Base-by-base conservation (phyloP, 1,140 invertebrate species). In the Hetaerina americana region DNA sequence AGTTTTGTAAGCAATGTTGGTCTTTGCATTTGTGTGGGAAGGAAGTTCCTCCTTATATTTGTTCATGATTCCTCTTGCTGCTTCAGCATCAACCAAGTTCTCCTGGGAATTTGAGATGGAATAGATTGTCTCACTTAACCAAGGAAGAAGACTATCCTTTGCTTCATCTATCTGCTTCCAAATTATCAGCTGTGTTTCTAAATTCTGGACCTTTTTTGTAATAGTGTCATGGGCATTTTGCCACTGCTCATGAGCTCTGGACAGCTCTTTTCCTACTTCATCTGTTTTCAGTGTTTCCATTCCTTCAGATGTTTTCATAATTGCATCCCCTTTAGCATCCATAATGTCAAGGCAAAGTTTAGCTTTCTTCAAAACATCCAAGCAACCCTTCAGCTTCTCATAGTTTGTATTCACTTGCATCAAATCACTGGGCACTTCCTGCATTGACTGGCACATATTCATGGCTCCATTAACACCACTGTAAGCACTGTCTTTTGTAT, bases 161-260 rank as follows among this genome's bases (percentile, higher is more conserved):
- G 89, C 87, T 73, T 93, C 90, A 71, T 94, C 90, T 5, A 97
- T 91, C 79, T 96, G 93, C 75, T 93, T 92, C 94, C 94, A 96
- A 68, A 96, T 90, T 5, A 93, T 89, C 0, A 91, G 82, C 79
- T 96, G 93, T 0, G 93, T 91, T 80, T 97, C 94, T 66, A 92
- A 87, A 67, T 88, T 87, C 80, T 95, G 89, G 12, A 88, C 85
- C 73, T 87, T 85, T 72, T 89, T 88, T 22, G 87, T 86, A 2
- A 90, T 83, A 72, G 87, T 85, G 72, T 90, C 86, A 76, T 90
- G 87, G 18, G 86, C 82, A 68, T 88, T 87, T 75, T 93, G 88
- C 87, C 92, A 96, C n/a, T 86, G 82, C 26, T 88, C 85, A 75
- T 89, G 86, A 12, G 86, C 82, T 24, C 82, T 81, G 1, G 85